These are phyloP conservation scores for Frankliniella fusca DNA, from an alignment of 2,888 invertebrate species.

Conservation along the genomic window DNA sequence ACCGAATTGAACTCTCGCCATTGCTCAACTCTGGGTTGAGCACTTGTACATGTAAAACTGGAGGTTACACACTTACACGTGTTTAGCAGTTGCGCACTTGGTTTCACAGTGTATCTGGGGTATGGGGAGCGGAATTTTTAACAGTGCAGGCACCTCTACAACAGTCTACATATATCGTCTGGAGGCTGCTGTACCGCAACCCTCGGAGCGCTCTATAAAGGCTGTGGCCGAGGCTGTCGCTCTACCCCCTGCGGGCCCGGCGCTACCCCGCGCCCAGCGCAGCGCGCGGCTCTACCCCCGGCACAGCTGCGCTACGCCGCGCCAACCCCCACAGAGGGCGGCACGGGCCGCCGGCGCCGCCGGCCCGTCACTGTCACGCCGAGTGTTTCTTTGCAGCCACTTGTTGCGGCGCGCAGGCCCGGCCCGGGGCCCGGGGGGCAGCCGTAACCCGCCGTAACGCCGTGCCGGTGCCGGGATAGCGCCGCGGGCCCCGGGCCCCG, in stretches of 20 bases:
- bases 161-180: no score
- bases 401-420: background rate
- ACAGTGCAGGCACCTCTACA: no score
- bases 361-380: background rate
- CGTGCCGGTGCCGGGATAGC: background rate
- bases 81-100: no score
- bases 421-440: no score
- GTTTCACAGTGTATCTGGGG: no score
- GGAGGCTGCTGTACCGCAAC: no score
- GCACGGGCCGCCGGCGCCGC: background rate
- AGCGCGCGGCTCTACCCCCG: background rate
- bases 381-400: background rate
- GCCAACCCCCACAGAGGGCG: background rate
- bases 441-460: background rate
- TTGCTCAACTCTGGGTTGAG: no score
- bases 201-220: no score
- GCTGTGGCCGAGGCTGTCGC: background rate
- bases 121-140: no score
- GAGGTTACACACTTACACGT: no score
- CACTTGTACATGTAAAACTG: no score
- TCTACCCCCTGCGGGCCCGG: background rate
- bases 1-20: no score
- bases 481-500: background rate
- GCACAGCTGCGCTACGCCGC: background rate
- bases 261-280: background rate